phyloP scores from a whole-genome alignment of 1,140 invertebrate species.

The Eueides isabella region DNA sequence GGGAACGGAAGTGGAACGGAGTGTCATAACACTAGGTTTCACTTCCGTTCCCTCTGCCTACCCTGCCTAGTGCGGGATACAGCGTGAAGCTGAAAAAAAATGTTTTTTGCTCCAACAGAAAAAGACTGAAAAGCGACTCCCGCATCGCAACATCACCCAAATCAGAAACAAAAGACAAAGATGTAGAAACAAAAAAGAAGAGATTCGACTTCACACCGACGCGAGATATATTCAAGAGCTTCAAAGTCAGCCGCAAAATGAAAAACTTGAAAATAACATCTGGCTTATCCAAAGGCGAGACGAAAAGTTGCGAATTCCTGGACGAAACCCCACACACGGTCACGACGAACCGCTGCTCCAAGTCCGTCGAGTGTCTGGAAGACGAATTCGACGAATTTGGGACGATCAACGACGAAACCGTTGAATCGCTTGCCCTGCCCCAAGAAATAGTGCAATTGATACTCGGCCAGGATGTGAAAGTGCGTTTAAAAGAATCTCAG shows the following conservation, averaged over 20 bases:
- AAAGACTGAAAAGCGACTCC: conserved; percentile 76
- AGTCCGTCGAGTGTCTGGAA: conserved; percentile 70
- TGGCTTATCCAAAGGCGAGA: conserved; percentile 57
- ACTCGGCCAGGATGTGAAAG: conserved; percentile 52
- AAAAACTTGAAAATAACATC: conserved; percentile 58
- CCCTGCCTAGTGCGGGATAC: too few species aligned
- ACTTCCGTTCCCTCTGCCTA: too few species aligned
- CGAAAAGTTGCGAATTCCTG: conserved; percentile 69
- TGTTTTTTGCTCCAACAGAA: conserved; percentile 46
- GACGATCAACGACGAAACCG: conserved; percentile 11
- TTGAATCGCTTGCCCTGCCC: conserved; percentile 35
- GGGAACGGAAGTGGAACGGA: too few species aligned
- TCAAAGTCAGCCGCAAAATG: conserved; percentile 71
- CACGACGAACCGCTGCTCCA: conserved; percentile 55
- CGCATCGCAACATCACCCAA: conserved; percentile 63
- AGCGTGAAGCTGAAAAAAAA: too few species aligned
- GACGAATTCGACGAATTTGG: conserved; percentile 53
- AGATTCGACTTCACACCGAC: conserved; percentile 72
- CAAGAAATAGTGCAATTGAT: conserved; percentile 70
- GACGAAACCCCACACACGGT: conserved; percentile 60
- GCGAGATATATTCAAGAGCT: conserved; percentile 73
- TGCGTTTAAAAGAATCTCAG: conserved; percentile 46
- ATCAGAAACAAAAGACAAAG: conserved; percentile 66
- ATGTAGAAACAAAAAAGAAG: conserved; percentile 73
- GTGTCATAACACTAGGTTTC: too few species aligned